A percentile compares a stretch with the other conserved stretches of the same genome.
phyloP scores from a whole-genome alignment of 92 coral and sea anemone species.

The Porites cylindrica region DNA sequence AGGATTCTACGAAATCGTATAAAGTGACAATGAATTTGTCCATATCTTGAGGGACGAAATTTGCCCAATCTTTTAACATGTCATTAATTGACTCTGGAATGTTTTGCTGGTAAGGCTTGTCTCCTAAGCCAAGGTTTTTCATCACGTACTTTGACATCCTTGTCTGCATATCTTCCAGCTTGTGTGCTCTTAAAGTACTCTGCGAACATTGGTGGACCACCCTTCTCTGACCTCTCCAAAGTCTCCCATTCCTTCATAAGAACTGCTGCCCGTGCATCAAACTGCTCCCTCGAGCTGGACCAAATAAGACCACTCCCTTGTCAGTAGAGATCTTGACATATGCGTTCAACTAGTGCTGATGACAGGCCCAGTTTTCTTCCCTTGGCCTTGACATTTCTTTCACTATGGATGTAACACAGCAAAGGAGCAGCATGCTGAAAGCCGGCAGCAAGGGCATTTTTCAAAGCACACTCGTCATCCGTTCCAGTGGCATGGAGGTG shows the following conservation, averaged over 20 bases:
- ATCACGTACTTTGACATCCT: too few species aligned
- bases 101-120: conserved; percentile 59
- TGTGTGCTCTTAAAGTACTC: conserved; percentile 45
- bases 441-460: conserved; percentile 56
- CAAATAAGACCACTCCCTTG: conserved; percentile 52
- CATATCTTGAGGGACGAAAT: conserved; percentile 48
- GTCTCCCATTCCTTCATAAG: conserved; percentile 63
- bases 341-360: conserved; percentile 14
- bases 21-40: conserved; percentile 47
- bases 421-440: conserved; percentile 43
- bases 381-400: conserved; percentile 57
- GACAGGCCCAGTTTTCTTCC: conserved; percentile 41
- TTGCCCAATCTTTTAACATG: conserved; percentile 62
- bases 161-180: too few species aligned
- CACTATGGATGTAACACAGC: conserved; percentile 59
- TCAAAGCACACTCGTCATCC: conserved; percentile 47
- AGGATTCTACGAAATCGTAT: conserved; percentile 48
- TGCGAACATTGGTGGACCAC: conserved; percentile 48
- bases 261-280: conserved; percentile 23
- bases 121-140: too few species aligned
- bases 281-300: conserved; percentile 43
- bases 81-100: conserved; percentile 54
- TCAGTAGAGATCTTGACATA: conserved; percentile 44
- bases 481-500: conserved; percentile 46
- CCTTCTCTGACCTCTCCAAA: conserved; percentile 43